These are phyloP conservation scores for Cephus cinctus DNA, from an alignment of 1,140 invertebrate species.

Conservation along the genomic window DNA sequence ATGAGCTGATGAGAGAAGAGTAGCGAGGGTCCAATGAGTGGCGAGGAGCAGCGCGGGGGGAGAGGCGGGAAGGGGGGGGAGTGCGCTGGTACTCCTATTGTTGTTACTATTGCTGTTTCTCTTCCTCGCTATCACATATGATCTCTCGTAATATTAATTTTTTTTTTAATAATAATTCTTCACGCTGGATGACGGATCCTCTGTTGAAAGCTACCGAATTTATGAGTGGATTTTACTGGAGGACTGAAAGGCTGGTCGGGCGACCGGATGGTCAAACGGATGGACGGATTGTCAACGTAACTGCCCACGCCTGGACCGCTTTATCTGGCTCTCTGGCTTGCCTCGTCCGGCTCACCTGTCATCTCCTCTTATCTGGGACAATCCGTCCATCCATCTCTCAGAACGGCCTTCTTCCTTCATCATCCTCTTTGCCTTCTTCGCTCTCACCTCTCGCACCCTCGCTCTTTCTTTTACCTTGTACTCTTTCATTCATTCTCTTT, in stretches of 20 bases:
- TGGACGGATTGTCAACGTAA: too few species aligned
- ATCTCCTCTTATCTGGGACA: slow-evolving; percentile 41
- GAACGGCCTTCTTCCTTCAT: too few species aligned
- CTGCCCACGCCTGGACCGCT: slow-evolving; percentile 13
- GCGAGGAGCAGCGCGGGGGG: slow-evolving; percentile 19
- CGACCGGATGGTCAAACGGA: too few species aligned
- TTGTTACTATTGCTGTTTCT: slow-evolving; percentile 19
- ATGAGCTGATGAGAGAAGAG: slow-evolving; percentile 17
- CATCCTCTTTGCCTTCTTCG: not conserved
- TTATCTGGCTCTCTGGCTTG: slow-evolving; percentile 20
- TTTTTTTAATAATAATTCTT: slow-evolving; percentile 21
- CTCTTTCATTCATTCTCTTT: slow-evolving; percentile 3
- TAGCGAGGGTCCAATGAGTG: slow-evolving; percentile 14
- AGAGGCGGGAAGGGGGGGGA: slow-evolving; percentile 30
- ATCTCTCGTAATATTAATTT: too few species aligned
- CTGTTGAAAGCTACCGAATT: too few species aligned
- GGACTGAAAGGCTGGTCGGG: too few species aligned
- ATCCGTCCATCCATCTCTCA: slow-evolving; percentile 38
- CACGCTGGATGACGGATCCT: too few species aligned
- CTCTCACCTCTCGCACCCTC: not conserved
- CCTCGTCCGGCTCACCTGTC: slow-evolving; percentile 38
- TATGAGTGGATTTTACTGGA: too few species aligned
- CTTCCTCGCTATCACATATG: not conserved
- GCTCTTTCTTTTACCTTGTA: slow-evolving; percentile 12
- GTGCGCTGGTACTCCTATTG: slow-evolving; percentile 22